Percentiles rank a stretch among this genome's conserved stretches.
Conservation (phyloP, 2,888 invertebrate species). For the Amblyteles armatorius region DNA sequence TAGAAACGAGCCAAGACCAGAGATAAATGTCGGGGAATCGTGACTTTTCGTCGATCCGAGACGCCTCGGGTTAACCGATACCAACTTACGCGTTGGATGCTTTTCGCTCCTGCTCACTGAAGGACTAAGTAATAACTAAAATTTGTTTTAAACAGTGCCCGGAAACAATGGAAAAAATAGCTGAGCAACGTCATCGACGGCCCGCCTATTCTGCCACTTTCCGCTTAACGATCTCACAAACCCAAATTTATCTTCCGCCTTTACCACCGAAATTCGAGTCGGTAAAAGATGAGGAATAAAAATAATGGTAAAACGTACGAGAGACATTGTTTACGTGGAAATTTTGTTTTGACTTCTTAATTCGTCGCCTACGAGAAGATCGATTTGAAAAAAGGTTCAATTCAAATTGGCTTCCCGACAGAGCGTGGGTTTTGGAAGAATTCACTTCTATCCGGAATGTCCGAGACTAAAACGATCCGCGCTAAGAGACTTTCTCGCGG, state of each 20-base stretch:
- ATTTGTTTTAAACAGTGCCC: slow-evolving; percentile 1
- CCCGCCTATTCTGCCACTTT: slow-evolving; percentile 1
- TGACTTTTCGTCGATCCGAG: slow-evolving; percentile 26
- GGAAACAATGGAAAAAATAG: slow-evolving; percentile 6
- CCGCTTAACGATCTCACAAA: slow-evolving; percentile 9
- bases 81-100: slow-evolving; percentile 23
- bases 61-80: slow-evolving; percentile 7
- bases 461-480: background rate
- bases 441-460: background rate
- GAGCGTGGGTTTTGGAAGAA: slow-evolving; percentile 22
- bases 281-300: background rate
- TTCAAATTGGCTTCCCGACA: slow-evolving; percentile 1
- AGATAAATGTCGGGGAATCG: slow-evolving; percentile 51
- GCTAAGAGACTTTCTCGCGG: background rate
- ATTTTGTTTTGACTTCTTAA: slow-evolving; percentile 50
- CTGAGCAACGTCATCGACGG: slow-evolving; percentile 28
- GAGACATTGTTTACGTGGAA: background rate
- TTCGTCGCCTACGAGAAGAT: slow-evolving; percentile 28
- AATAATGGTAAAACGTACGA: background rate
- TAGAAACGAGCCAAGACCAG: slow-evolving; percentile 33
- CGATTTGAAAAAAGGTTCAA: slow-evolving; percentile 34
- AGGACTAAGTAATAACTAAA: slow-evolving; percentile 33
- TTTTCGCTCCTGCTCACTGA: slow-evolving; percentile 27
- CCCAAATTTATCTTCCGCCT: slow-evolving; percentile 22
- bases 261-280: slow-evolving; percentile 22